These are phyloP conservation scores for Anneissia japonica DNA, from an alignment of 35 echinoderm and acorn worm species.

Conservation along the genomic window DNA sequence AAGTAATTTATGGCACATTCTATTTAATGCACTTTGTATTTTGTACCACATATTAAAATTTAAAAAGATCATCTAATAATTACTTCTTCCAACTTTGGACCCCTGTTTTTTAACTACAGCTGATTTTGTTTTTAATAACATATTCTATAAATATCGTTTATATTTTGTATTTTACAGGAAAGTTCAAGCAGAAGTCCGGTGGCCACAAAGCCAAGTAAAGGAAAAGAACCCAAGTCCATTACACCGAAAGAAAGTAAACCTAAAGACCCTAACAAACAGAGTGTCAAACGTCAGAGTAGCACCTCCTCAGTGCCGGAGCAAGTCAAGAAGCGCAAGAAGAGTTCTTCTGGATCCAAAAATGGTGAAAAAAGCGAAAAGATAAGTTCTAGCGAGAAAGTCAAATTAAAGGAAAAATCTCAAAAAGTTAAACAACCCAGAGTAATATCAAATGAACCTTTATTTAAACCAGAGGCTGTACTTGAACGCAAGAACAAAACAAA, in stretches of 20 bases:
- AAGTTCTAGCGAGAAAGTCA: constrained; percentile 25
- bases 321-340: constrained; percentile 71
- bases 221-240: constrained; percentile 20
- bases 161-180: background rate
- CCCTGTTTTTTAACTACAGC: no score
- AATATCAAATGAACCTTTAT: constrained; percentile 42
- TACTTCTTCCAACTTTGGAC: no score
- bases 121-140: no score
- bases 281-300: background rate
- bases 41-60: no score
- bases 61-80: no score
- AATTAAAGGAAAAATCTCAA: constrained; percentile 43
- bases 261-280: constrained; percentile 27
- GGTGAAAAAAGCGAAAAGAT: constrained; percentile 14
- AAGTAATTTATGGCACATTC: background rate
- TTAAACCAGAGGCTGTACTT: constrained; percentile 66
- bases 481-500: constrained; percentile 38
- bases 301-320: constrained; percentile 1
- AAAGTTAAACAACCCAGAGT: constrained; percentile 19
- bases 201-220: constrained; percentile 22
- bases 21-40: no score
- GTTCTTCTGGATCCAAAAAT: constrained; percentile 32
- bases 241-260: constrained; percentile 31
- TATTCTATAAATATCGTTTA: background rate
- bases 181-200: background rate